Evolutionary conservation across 2,888 invertebrate genomes (phyloP).

Genomic region (Tineola bisselliella): DNA sequence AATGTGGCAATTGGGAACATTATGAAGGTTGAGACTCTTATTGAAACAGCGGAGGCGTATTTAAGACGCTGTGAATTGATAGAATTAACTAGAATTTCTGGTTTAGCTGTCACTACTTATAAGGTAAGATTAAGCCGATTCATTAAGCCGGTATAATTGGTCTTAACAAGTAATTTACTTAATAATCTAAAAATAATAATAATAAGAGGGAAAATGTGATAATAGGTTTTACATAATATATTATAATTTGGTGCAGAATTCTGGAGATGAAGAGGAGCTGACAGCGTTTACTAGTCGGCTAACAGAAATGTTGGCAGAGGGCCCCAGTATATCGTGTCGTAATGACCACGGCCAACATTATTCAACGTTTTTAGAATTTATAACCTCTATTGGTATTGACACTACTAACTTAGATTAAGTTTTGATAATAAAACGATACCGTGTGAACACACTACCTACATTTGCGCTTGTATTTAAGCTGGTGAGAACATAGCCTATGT

Average conservation of each 20-base stretch:
- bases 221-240: neutral
- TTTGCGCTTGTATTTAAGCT: too few relatives aligned
- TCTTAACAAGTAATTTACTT: too few relatives aligned
- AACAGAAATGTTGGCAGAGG: neutral
- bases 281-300: neutral
- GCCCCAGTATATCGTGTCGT: neutral
- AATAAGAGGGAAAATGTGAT: too few relatives aligned
- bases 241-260: neutral
- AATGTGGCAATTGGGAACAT: conserved; percentile 24
- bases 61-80: conserved; percentile 32
- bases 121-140: conserved; percentile 23
- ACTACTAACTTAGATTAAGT: neutral
- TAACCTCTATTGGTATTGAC: neutral
- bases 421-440: too few relatives aligned
- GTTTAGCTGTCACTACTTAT: conserved; percentile 30
- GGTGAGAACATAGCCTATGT: too few relatives aligned
- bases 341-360: neutral
- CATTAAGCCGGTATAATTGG: too few relatives aligned
- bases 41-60: conserved; percentile 25
- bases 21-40: conserved; percentile 23
- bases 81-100: conserved; percentile 19
- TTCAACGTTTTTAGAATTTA: neutral
- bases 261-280: neutral
- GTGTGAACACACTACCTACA: too few relatives aligned
- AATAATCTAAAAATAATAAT: too few relatives aligned